Evolutionary conservation across 2,888 invertebrate genomes (phyloP), one percentile per base, ranked within the genome.

Genomic region (Meteorus cinctellus): DNA sequence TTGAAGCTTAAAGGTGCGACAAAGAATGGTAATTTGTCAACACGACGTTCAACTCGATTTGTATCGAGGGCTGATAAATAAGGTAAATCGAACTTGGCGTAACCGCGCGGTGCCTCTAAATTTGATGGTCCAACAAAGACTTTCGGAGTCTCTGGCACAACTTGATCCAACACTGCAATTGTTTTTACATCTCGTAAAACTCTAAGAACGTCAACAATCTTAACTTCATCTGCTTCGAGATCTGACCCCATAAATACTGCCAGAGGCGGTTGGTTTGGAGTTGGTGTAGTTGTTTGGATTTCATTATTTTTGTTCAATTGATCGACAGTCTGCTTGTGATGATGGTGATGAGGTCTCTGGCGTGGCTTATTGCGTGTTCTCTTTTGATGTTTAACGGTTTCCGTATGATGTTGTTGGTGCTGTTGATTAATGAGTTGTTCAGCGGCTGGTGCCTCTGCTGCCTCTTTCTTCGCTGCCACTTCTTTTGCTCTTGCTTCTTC

Each of bases 1-100:
- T 94, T 94, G 84, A 96, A 96, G 84, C 95, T 96, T 31, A 96
- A 89, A 0, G 96, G 96, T 0, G 96, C 96, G 8, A 96, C 96
- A 83, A 96, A 96, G 89, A 96, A 96, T 0, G 96, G 95, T 0
- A 96, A 88, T 80, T 95, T 94, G 72, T 93, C 93, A 1, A 95
- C 91, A 88, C 95, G 95, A 74, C 93, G 92, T 83, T 95, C 94
- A 12, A 93, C 92, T 74, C 94, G 91, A 79, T 92, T 93, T 62
- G 91, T 91, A 81, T 95, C 94, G 59, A 95, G 91, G 27, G 93
- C 93, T 0, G 96, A 96, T 27, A 96, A 90, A 83, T 96, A 96
- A 0, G 96, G 96, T 29, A 96, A 90, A 77, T 96, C 96, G 84
- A 96, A 96, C 89, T 95, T 96, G 0, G 93, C 92, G 82, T 94